Conservation (phyloP, 1,140 invertebrate species). For the Chrysomallon squamiferum region DNA sequence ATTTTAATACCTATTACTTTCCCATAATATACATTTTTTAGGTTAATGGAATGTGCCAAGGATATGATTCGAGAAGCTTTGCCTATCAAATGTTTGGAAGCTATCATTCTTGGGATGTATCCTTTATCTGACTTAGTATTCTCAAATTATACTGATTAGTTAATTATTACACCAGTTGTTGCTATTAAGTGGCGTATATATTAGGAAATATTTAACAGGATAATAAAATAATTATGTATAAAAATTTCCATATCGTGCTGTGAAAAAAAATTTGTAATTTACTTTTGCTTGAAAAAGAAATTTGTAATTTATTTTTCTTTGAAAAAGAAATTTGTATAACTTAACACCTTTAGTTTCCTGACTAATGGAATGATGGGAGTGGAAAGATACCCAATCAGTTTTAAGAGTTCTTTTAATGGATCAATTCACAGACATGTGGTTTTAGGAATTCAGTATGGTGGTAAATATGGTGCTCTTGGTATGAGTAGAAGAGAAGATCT, state of each 20-base stretch:
- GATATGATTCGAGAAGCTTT: constrained; percentile 64
- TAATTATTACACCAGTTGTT: too few relatives aligned
- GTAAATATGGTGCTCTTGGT: constrained; percentile 62
- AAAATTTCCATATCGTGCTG: too few relatives aligned
- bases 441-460: constrained; percentile 59
- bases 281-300: too few relatives aligned
- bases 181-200: too few relatives aligned
- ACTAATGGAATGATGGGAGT: constrained; percentile 61
- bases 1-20: too few relatives aligned
- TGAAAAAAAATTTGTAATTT: too few relatives aligned
- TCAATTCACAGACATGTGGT: constrained; percentile 63
- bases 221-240: too few relatives aligned
- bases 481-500: constrained; percentile 63
- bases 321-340: neutral
- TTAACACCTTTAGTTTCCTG: constrained; percentile 37
- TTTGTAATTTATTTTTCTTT: too few relatives aligned
- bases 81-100: constrained; percentile 66
- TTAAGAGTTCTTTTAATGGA: constrained; percentile 59
- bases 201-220: too few relatives aligned
- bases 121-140: constrained; percentile 32
- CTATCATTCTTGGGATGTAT: constrained; percentile 64
- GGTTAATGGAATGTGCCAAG: constrained; percentile 62
- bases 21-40: too few relatives aligned
- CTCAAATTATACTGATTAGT: too few relatives aligned
- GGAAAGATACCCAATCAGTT: constrained; percentile 63